Base-by-base conservation (phyloP, 2,888 invertebrate genomes). In the Eustalomyia histrio region DNA sequence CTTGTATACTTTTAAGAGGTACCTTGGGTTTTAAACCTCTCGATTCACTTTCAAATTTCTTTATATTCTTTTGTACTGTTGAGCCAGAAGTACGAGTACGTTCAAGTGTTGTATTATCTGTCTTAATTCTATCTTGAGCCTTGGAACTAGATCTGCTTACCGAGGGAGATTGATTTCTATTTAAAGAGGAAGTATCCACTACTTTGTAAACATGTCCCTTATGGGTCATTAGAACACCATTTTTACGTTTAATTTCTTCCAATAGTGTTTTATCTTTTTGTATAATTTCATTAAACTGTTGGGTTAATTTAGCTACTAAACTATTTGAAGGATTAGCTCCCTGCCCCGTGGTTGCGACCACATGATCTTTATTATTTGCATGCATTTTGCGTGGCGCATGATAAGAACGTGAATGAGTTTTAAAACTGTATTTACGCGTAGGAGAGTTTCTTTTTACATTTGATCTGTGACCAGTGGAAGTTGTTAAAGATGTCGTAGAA, bases 211-310 rank as follows among this genome's bases (percentile, higher is more conserved):
- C 88, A 79, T 89, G 88, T 14, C 90, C 85, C 65, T 89, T 91
- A 84, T 89, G 90, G 84, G 87, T 86, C 87, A 87, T 84, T 78
- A 91, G 84, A 53, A 92, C 92, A 88, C 91, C 92, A 88, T 86
- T 92, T 85, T 92, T 93, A 68, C 93, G 91, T 88, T 93, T 93
- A 6, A 92, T 91, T 86, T 93, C 92, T 83, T 92, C 92, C 52
- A 92, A 87, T 8, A 92, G 86, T 5, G 87, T 86, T 12, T 86
- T 86, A 80, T 91, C 90, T 80, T 90, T 89, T 71, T 90, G 90
- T 81, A 93, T 92, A 85, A 94, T 91, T 87, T 93, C 93, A 87
- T 95, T 94, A 86, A 94, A 95, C 86, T 94, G 94, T 83, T 93
- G 93, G 0, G 95, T 94, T 76, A 95, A 88, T 87, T 94, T 93